phyloP scores from a whole-genome alignment of 23 tunicate genomes.

The Trididemnum nubilum region DNA sequence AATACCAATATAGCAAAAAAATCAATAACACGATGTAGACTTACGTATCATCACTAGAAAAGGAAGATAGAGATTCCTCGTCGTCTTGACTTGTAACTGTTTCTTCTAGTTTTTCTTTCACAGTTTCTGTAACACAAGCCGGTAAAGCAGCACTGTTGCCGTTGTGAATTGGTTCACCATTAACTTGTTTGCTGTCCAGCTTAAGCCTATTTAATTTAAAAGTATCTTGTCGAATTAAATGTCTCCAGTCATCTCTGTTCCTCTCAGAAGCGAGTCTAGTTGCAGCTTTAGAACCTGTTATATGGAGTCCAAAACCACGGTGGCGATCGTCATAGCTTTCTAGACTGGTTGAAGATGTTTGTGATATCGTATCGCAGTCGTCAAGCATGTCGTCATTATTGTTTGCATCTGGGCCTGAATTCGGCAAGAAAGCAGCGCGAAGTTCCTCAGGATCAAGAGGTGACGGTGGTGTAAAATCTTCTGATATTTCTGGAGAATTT shows the following conservation, averaged over 20 bases:
- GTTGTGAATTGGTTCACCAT: background rate
- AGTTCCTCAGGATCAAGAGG: background rate
- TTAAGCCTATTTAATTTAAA: background rate
- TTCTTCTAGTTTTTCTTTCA: no score
- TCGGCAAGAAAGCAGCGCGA: background rate
- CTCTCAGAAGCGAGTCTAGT: background rate
- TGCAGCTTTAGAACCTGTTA: background rate
- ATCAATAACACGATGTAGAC: no score
- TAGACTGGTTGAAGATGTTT: conserved; percentile 13
- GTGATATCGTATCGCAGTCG: conserved; percentile 20
- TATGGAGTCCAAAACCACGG: background rate
- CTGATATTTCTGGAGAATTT: background rate
- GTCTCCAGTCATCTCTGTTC: background rate
- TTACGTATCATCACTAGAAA: conserved; percentile 30
- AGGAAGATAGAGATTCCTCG: background rate
- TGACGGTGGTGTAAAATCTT: background rate
- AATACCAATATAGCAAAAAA: no score
- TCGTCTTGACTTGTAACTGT: background rate
- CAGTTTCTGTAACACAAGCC: no score
- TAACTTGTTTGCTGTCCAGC: background rate
- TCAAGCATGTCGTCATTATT: conserved; percentile 7
- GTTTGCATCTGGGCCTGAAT: background rate
- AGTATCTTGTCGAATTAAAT: conserved; percentile 20
- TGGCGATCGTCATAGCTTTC: conserved; percentile 10
- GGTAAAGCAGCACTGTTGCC: background rate